These are phyloP conservation scores for Sphaerophoria rueppellii DNA, from an alignment of 2,888 invertebrate genomes.

Conservation along the genomic window DNA sequence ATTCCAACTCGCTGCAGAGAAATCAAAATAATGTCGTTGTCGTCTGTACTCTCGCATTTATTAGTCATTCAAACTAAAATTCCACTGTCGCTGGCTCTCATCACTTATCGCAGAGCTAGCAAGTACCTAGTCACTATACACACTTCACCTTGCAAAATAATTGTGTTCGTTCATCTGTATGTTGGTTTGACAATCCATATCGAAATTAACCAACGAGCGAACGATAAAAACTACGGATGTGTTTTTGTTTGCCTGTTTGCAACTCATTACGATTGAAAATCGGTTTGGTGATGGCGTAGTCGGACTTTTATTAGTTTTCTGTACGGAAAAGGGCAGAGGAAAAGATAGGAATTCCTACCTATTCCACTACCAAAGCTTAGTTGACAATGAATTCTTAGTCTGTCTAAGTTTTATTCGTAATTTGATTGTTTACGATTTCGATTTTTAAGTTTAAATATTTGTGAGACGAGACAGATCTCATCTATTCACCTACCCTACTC, in stretches of 20 bases:
- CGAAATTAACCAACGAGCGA: conserved; percentile 40
- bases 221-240: conserved; percentile 47
- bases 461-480: conserved; percentile 18
- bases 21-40: conserved; percentile 67
- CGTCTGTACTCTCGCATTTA: conserved; percentile 60
- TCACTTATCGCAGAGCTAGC: conserved; percentile 1
- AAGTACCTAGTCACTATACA: background rate
- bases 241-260: conserved; percentile 27
- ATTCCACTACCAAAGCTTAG: conserved; percentile 17
- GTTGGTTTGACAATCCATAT: conserved; percentile 58
- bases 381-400: too few relatives aligned
- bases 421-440: conserved; percentile 26
- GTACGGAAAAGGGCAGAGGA: background rate
- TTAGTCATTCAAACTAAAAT: conserved; percentile 66
- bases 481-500: background rate
- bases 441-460: conserved; percentile 18
- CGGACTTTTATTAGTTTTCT: conserved; percentile 49
- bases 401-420: conserved; percentile 9
- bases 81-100: conserved; percentile 42
- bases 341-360: background rate
- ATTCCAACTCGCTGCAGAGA: conserved; percentile 38
- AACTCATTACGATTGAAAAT: conserved; percentile 7
- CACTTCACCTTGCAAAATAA: conserved; percentile 59
- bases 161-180: conserved; percentile 18
- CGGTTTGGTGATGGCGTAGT: conserved; percentile 17